Conservation (phyloP, 2,888 invertebrate species). For the Ochropleura leucogaster region DNA sequence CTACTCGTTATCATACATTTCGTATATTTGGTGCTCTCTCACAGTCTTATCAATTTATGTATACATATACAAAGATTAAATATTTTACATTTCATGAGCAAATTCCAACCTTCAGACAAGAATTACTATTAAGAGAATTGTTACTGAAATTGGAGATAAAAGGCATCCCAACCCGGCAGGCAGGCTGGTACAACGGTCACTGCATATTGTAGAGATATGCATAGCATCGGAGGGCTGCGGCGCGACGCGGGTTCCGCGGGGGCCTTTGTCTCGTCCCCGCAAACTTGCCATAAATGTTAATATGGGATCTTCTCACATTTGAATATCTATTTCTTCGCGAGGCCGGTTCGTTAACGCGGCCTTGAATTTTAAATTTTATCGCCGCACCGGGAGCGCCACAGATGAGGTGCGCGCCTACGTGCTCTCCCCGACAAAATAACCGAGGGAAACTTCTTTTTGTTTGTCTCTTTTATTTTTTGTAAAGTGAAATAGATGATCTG, state of each 20-base stretch:
- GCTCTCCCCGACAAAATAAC: slow-evolving; percentile 88
- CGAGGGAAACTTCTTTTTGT: slow-evolving; percentile 83
- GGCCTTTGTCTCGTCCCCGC: slow-evolving; percentile 89
- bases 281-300: slow-evolving; percentile 91
- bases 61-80: not conserved
- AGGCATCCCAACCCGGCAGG: slow-evolving; percentile 55
- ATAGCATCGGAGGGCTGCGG: slow-evolving; percentile 63
- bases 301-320: slow-evolving; percentile 90
- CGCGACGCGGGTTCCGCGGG: slow-evolving; percentile 71
- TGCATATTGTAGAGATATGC: slow-evolving; percentile 77
- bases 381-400: slow-evolving; percentile 85
- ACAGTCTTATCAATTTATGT: not conserved
- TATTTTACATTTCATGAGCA: slow-evolving; percentile 2
- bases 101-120: slow-evolving; percentile 22
- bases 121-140: slow-evolving; percentile 53
- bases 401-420: slow-evolving; percentile 90
- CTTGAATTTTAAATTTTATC: slow-evolving; percentile 91
- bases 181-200: slow-evolving; percentile 59
- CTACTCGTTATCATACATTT: not conserved
- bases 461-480: slow-evolving; percentile 80
- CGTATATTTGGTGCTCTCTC: not conserved
- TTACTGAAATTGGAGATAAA: slow-evolving; percentile 61
- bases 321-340: slow-evolving; percentile 91
- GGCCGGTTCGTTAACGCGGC: slow-evolving; percentile 90
- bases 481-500: slow-evolving; percentile 75